A percentile compares a stretch with the other conserved stretches of the same genome.
phyloP scores from a whole-genome alignment of 2,888 invertebrate genomes.

The Nasonovia ribisnigri region DNA sequence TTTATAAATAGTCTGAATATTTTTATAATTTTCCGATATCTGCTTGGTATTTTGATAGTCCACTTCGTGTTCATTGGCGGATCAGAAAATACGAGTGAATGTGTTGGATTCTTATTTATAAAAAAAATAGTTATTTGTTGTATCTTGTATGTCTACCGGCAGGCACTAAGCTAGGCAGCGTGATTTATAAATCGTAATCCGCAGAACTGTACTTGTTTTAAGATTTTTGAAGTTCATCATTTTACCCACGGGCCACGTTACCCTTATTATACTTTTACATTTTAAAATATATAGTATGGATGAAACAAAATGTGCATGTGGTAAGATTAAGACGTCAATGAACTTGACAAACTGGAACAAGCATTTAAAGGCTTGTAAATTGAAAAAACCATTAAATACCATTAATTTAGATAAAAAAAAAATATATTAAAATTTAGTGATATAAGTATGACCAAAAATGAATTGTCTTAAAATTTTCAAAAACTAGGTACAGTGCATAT shows the following conservation, averaged over 20 bases:
- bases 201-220: background rate
- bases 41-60: too few species aligned
- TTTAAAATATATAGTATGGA: background rate
- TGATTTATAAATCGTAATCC: too few species aligned
- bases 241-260: background rate
- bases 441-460: too few species aligned
- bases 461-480: too few species aligned
- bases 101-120: background rate
- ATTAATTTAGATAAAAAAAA: too few species aligned
- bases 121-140: background rate
- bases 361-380: constrained; percentile 16
- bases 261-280: background rate
- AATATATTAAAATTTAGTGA: too few species aligned
- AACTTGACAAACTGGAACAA: background rate
- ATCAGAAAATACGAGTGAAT: too few species aligned
- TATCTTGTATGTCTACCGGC: background rate
- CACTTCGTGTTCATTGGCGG: too few species aligned
- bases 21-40: too few species aligned
- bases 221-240: background rate
- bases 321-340: constrained; percentile 2
- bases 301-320: constrained; percentile 15
- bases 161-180: background rate
- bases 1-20: too few species aligned
- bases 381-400: background rate
- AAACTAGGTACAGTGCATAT: too few species aligned